Evolutionary conservation across 2,797 vertebrate species (phyloP).

Genomic region (Nyctibius grandis): DNA sequence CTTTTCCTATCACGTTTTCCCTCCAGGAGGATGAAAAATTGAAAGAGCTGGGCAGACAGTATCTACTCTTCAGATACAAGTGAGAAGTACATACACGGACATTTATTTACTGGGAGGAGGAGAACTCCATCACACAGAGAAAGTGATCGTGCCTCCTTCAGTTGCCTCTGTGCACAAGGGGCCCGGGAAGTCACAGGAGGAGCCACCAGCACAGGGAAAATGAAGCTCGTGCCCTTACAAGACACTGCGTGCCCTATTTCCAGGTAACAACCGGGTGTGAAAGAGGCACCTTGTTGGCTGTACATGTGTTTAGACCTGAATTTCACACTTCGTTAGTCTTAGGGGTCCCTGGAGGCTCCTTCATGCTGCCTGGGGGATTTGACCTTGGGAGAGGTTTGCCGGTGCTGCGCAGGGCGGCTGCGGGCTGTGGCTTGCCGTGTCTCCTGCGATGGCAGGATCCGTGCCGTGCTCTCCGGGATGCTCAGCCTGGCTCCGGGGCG

Average conservation of each 20-base stretch:
- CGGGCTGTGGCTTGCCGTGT: rapidly evolving
- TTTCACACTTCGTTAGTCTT: neutral
- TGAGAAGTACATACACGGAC: neutral
- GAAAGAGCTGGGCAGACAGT: neutral
- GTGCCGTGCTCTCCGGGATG: neutral
- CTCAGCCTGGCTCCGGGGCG: neutral
- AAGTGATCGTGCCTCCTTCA: neutral
- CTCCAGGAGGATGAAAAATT: slow-evolving; percentile 46
- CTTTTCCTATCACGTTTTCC: slow-evolving; percentile 30
- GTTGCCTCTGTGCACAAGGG: neutral
- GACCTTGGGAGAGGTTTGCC: slow-evolving; percentile 17
- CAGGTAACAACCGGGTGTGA: neutral
- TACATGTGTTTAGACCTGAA: neutral
- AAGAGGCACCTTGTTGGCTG: neutral
- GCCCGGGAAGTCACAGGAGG: neutral
- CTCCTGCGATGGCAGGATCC: neutral
- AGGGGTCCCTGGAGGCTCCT: neutral
- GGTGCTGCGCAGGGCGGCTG: neutral
- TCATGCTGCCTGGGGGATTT: neutral
- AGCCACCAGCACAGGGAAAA: neutral
- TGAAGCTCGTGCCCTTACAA: neutral
- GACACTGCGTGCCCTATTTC: neutral
- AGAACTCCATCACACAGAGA: slow-evolving; percentile 4
- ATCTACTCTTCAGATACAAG: slow-evolving; percentile 13
- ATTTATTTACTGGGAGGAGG: slow-evolving; percentile 31